phyloP scores from a whole-genome alignment of 2,888 invertebrate species.

The Ennomos fuscantarius region DNA sequence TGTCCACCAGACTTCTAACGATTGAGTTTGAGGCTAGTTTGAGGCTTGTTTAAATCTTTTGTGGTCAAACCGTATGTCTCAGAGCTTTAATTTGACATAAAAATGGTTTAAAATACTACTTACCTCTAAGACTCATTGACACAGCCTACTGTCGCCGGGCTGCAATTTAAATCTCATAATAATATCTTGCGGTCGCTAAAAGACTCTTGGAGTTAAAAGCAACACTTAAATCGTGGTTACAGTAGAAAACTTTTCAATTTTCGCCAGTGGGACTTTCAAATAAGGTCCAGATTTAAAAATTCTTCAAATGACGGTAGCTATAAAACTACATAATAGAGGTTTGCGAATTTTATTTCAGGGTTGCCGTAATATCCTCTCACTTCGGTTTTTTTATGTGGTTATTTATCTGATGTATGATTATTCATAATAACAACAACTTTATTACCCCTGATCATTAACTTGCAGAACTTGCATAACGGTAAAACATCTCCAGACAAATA shows the following conservation, averaged over 20 bases:
- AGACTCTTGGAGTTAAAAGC: conserved; percentile 27
- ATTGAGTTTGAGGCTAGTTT: too few relatives aligned
- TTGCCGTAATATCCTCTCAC: not conserved
- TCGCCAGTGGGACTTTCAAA: not conserved
- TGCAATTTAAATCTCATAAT: conserved; percentile 31
- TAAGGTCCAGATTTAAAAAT: conserved; percentile 1
- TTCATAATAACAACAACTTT: too few relatives aligned
- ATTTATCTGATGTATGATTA: not conserved
- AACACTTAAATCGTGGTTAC: conserved; percentile 1
- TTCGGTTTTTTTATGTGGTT: not conserved
- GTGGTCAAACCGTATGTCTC: too few relatives aligned
- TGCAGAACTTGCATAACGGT: too few relatives aligned
- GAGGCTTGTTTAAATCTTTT: too few relatives aligned
- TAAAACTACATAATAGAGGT: not conserved
- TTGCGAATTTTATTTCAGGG: not conserved
- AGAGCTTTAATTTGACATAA: not conserved
- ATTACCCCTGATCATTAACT: too few relatives aligned
- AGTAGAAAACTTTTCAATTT: not conserved
- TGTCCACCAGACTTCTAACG: too few relatives aligned
- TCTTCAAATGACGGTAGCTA: not conserved
- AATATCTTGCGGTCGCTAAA: conserved; percentile 30
- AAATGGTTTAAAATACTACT: conserved; percentile 1
- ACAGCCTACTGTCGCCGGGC: conserved; percentile 16
- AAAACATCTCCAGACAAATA: too few relatives aligned
- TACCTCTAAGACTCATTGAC: conserved; percentile 10